Evolutionary conservation across 2,888 invertebrate species (phyloP).

Genomic region (Leptopterna dolabrata): DNA sequence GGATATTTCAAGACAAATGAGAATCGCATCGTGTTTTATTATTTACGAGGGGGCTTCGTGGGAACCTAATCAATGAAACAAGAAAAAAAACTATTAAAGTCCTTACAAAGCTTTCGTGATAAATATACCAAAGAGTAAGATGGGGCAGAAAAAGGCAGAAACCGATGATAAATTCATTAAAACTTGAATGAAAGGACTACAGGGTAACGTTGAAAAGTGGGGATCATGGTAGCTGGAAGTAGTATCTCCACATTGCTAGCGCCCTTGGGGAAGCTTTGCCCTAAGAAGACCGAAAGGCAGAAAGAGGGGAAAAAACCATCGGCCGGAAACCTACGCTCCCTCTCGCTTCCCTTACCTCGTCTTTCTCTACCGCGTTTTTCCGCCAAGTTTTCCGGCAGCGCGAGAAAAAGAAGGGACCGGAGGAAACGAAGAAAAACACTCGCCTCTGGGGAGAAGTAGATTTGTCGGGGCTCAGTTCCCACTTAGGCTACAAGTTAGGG

Average conservation of each 20-base stretch:
- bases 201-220: constrained; percentile 37
- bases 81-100: not conserved
- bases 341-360: not conserved
- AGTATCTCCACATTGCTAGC: constrained; percentile 35
- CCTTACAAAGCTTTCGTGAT: not conserved
- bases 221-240: constrained; percentile 33
- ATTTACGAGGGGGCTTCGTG: no score
- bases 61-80: no score
- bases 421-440: constrained; percentile 43
- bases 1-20: no score
- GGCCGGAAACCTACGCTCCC: constrained; percentile 12
- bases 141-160: not conserved
- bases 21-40: no score
- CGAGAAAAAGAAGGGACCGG: not conserved
- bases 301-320: not conserved
- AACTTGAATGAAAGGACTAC: constrained; percentile 6
- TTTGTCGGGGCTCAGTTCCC: constrained; percentile 45
- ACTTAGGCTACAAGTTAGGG: constrained; percentile 49
- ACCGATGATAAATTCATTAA: constrained; percentile 40
- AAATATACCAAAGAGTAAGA: not conserved
- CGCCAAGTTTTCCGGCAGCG: not conserved
- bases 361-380: not conserved
- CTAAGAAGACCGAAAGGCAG: not conserved
- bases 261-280: constrained; percentile 32
- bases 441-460: constrained; percentile 43